phyloP scores from a whole-genome alignment of 2,113 vertebrate genomes.

The Tretioscincus oriximinensis region DNA sequence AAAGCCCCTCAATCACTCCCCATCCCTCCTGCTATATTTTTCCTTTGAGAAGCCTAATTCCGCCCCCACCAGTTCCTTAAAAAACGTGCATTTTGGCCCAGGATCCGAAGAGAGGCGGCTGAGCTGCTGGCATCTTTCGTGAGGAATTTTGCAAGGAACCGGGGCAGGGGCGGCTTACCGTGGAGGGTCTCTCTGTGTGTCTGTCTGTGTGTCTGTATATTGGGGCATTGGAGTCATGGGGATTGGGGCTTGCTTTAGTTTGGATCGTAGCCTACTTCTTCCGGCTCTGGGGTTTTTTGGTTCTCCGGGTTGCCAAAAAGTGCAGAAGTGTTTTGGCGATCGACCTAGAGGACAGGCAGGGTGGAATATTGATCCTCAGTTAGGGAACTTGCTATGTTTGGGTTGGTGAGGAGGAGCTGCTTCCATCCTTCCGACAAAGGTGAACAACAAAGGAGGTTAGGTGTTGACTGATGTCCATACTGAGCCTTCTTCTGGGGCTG shows the following conservation, averaged over 20 bases:
- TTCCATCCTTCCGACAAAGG: conserved; percentile 48
- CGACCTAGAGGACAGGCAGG: not conserved
- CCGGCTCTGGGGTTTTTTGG: conserved; percentile 17
- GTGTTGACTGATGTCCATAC: conserved; percentile 56
- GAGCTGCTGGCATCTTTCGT: conserved; percentile 12
- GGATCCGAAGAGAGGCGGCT: not conserved
- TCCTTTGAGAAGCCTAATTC: not conserved
- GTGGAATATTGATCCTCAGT: conserved; percentile 27
- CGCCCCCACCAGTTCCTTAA: not conserved
- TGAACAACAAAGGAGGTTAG: conserved; percentile 72
- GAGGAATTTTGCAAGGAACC: not conserved
- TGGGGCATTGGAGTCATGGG: not conserved
- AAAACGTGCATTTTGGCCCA: not conserved
- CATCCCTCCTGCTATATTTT: too few relatives aligned
- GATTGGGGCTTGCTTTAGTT: conserved; percentile 16
- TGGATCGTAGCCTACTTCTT: conserved; percentile 13
- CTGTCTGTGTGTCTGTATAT: not conserved
- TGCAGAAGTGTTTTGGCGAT: conserved; percentile 13
- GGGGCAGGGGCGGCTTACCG: not conserved
- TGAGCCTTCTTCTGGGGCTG: too few relatives aligned
- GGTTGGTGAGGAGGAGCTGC: conserved; percentile 19
- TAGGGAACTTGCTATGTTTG: not conserved
- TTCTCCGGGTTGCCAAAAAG: conserved; percentile 15
- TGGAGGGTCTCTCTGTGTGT: not conserved
- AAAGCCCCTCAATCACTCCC: not conserved